Conservation (phyloP, 2,113 vertebrate genomes). For the Colaptes auratus region DNA sequence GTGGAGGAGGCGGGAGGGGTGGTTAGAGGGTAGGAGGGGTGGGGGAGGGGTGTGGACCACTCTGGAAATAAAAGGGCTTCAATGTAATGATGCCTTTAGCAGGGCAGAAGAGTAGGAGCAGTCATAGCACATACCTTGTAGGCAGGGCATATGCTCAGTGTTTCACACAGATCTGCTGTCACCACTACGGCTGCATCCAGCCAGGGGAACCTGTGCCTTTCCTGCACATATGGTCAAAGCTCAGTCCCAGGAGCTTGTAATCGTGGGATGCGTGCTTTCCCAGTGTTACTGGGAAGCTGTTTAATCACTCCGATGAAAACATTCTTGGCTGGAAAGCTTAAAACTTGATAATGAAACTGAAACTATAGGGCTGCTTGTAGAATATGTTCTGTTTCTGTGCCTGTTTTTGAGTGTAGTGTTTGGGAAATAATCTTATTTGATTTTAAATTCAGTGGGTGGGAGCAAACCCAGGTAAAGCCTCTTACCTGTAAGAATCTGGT, state of each 20-base stretch:
- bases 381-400: not conserved
- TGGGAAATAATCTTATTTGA: not conserved
- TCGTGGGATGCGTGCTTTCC: not conserved
- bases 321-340: not conserved
- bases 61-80: not conserved
- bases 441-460: not conserved
- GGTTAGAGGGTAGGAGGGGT: too few species aligned
- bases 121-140: not conserved
- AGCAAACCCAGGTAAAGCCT: not conserved
- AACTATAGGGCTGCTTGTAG: not conserved
- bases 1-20: too few species aligned
- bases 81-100: not conserved
- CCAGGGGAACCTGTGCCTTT: not conserved
- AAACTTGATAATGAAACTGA: not conserved
- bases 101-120: not conserved
- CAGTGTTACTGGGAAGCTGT: not conserved
- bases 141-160: slow-evolving; percentile 23
- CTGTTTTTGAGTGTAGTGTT: not conserved
- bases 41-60: not conserved
- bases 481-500: not conserved
- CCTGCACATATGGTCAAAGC: slow-evolving; percentile 13
- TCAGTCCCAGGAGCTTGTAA: not conserved
- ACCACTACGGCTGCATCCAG: not conserved
- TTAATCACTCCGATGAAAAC: not conserved
- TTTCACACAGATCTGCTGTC: slow-evolving; percentile 34